Percentiles rank a stretch among this genome's conserved stretches.
Conservation (phyloP, 35 echinoderm and acorn worm species). For the Ptychodera flava region DNA sequence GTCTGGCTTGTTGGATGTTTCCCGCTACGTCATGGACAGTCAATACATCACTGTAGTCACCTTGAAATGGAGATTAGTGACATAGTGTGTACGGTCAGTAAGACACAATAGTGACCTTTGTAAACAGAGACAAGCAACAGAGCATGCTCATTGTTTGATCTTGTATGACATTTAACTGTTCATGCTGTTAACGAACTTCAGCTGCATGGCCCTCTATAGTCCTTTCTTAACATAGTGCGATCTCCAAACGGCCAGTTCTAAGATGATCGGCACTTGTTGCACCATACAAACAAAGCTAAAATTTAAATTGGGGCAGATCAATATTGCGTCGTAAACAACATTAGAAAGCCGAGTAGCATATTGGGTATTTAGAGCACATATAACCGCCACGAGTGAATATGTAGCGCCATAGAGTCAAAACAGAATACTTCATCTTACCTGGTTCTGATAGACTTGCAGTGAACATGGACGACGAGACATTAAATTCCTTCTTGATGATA, state of each 20-base stretch:
- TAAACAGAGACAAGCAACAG: no score
- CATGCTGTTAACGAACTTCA: no score
- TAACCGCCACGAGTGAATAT: neutral
- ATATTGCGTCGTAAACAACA: neutral
- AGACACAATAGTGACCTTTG: neutral
- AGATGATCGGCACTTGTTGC: no score
- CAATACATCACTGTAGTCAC: constrained; percentile 24
- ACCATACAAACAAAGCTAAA: neutral
- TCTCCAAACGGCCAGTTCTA: neutral
- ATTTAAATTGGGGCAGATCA: neutral
- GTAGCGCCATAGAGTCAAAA: neutral
- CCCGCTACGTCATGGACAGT: constrained; percentile 12
- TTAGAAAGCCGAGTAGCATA: neutral
- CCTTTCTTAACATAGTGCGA: neutral
- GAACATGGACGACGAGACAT: neutral
- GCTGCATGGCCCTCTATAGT: neutral
- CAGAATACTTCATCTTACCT: neutral
- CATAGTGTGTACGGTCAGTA: neutral
- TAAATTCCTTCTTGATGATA: neutral
- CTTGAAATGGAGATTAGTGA: neutral
- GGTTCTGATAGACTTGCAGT: neutral
- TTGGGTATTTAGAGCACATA: no score
- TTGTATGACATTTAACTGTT: neutral
- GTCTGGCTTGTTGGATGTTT: constrained; percentile 3
- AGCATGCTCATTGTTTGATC: neutral